These are phyloP conservation scores for Crenichthys baileyi DNA, from an alignment of 2,797 vertebrate species.

Conservation along the genomic window DNA sequence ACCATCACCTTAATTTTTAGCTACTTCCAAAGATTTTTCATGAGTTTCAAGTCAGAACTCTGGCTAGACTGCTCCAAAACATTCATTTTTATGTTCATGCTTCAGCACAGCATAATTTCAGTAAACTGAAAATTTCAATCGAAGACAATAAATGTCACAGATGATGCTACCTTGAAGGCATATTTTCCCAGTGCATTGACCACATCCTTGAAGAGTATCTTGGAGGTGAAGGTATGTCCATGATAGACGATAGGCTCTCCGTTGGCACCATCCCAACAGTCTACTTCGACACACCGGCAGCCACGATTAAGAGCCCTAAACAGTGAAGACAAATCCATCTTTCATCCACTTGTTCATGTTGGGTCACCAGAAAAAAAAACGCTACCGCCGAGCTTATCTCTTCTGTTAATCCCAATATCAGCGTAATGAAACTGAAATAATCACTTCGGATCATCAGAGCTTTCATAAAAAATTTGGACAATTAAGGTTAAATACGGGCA, in stretches of 20 bases:
- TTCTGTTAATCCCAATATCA: slow-evolving; percentile 8
- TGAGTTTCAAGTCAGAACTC: no score
- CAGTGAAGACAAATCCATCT: slow-evolving; percentile 8
- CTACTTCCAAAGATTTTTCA: no score
- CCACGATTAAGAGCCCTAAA: slow-evolving; percentile 88
- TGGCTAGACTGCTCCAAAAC: no score
- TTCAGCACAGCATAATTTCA: not conserved
- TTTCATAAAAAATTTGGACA: slow-evolving; percentile 16
- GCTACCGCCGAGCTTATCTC: not conserved
- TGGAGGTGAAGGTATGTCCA: slow-evolving; percentile 93
- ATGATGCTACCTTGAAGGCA: slow-evolving; percentile 84
- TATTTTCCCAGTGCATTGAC: slow-evolving; percentile 87
- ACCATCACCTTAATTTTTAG: no score
- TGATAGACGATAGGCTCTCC: slow-evolving; percentile 95
- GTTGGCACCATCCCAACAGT: slow-evolving; percentile 92
- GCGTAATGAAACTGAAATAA: slow-evolving; percentile 20
- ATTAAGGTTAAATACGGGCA: slow-evolving; percentile 15
- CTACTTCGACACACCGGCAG: slow-evolving; percentile 92
- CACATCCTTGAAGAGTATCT: slow-evolving; percentile 93
- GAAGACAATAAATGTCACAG: not conserved
- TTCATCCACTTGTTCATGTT: not conserved
- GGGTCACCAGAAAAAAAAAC: not conserved
- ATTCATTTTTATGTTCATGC: no score
- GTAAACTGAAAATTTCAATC: not conserved
- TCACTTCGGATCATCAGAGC: slow-evolving; percentile 18